phyloP scores from a whole-genome alignment of 2,113 vertebrate genomes.

The Chamaetylas fuelleborni region DNA sequence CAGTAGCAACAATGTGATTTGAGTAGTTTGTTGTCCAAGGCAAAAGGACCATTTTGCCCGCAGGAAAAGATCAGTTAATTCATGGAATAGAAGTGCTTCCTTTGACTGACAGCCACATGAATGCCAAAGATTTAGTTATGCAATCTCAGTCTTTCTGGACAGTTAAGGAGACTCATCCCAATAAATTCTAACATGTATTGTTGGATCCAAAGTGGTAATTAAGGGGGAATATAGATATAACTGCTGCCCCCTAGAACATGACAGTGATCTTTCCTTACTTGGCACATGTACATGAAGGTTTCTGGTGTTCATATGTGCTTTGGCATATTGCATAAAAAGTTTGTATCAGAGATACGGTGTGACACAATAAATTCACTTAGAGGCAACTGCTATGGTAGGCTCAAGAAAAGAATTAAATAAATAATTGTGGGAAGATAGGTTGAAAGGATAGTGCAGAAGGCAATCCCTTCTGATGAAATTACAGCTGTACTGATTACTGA shows the following conservation, averaged over 20 bases:
- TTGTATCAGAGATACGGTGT: not conserved
- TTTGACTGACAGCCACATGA: not conserved
- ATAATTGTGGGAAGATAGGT: no score
- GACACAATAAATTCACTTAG: not conserved
- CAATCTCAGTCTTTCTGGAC: not conserved
- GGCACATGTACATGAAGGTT: accelerated
- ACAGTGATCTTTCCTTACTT: not conserved
- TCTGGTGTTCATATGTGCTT: not conserved
- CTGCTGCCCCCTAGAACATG: not conserved
- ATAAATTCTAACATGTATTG: not conserved
- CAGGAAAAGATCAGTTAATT: not conserved
- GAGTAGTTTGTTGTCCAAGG: not conserved
- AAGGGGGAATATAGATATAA: not conserved
- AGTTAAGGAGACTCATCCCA: not conserved
- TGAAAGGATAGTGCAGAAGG: no score
- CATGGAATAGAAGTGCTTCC: not conserved
- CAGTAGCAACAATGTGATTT: not conserved
- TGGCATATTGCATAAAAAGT: not conserved
- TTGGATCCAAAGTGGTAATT: not conserved
- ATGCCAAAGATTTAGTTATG: not conserved
- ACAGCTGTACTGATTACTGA: no score
- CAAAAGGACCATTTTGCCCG: not conserved
- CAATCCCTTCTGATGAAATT: no score
- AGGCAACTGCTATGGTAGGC: not conserved
- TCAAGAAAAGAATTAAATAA: not conserved